Percentiles rank a stretch among this genome's conserved stretches.
phyloP scores from a whole-genome alignment of 92 coral and sea anemone genomes.

The Scolanthus callimorphus region DNA sequence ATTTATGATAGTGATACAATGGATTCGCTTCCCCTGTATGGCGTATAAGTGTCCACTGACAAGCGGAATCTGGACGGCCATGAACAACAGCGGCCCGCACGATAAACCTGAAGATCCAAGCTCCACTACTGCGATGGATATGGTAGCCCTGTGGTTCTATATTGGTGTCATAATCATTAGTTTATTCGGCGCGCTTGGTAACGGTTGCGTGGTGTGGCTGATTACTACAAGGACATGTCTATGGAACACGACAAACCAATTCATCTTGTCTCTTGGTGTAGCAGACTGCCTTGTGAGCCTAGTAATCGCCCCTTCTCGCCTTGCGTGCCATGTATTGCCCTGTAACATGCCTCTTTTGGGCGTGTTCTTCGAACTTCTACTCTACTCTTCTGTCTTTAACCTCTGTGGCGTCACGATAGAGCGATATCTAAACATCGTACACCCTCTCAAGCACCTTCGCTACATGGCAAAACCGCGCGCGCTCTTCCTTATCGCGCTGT shows the following conservation, averaged over 20 bases:
- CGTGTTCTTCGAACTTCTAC: slow-evolving; percentile 20
- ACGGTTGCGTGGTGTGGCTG: slow-evolving; percentile 21
- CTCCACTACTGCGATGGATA: too few species aligned
- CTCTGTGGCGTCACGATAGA: slow-evolving; percentile 61
- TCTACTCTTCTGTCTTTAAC: slow-evolving; percentile 45
- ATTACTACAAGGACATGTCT: slow-evolving; percentile 20
- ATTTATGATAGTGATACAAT: too few species aligned
- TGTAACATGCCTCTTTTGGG: slow-evolving; percentile 17
- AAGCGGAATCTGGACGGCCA: too few species aligned
- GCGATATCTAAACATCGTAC: slow-evolving; percentile 30
- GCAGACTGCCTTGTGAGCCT: slow-evolving; percentile 34
- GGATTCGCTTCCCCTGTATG: too few species aligned
- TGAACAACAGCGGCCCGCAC: too few species aligned
- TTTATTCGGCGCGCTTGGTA: slow-evolving; percentile 12
- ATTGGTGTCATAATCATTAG: not conserved
- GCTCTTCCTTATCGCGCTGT: not conserved
- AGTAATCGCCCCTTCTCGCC: slow-evolving; percentile 7
- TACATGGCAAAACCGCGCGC: slow-evolving; percentile 13
- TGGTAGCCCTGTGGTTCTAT: not conserved
- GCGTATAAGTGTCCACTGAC: too few species aligned
- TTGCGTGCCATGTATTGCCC: slow-evolving; percentile 5
- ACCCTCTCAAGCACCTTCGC: slow-evolving; percentile 29
- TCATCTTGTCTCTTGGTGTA: slow-evolving; percentile 33
- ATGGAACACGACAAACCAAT: slow-evolving; percentile 17
- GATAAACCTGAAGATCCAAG: too few species aligned